phyloP scores from a whole-genome alignment of 2,888 invertebrate genomes.

The Malachius bipustulatus region DNA sequence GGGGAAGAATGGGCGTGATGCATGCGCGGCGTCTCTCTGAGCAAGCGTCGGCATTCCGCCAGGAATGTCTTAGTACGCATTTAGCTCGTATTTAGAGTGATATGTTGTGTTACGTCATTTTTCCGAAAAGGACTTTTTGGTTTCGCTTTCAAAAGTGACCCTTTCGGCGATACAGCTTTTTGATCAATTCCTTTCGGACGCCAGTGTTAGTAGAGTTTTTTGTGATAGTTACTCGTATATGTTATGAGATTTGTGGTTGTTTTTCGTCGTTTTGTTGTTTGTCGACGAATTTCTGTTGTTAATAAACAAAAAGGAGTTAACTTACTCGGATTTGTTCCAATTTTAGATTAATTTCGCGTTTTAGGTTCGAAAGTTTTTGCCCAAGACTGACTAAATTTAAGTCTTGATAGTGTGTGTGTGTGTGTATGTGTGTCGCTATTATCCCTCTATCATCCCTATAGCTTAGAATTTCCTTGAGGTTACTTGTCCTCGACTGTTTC shows the following conservation, averaged over 20 bases:
- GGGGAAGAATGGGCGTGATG: conserved; percentile 37
- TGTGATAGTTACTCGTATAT: conserved; percentile 23
- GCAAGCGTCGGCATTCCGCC: conserved; percentile 34
- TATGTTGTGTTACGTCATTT: conserved; percentile 41
- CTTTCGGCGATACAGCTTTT: conserved; percentile 34
- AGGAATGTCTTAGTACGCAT: conserved; percentile 35
- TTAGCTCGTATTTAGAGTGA: conserved; percentile 39
- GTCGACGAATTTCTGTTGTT: conserved; percentile 11
- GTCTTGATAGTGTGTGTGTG: conserved; percentile 20
- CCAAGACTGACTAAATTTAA: conserved; percentile 33
- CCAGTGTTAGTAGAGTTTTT: conserved; percentile 23
- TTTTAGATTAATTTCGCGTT: neutral
- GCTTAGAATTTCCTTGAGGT: too few relatives aligned
- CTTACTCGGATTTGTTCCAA: conserved; percentile 11
- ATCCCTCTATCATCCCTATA: too few relatives aligned
- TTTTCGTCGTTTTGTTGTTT: conserved; percentile 5
- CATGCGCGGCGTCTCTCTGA: conserved; percentile 36
- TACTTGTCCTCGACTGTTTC: too few relatives aligned
- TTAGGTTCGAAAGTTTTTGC: conserved; percentile 15
- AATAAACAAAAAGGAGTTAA: conserved; percentile 6
- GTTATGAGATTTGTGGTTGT: conserved; percentile 6
- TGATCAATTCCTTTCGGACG: conserved; percentile 15
- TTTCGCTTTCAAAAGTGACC: conserved; percentile 39
- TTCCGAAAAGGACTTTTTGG: conserved; percentile 38
- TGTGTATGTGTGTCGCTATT: conserved; percentile 21